These are phyloP conservation scores for Cotesia glomerata DNA, from an alignment of 1,140 invertebrate genomes.

Conservation along the genomic window DNA sequence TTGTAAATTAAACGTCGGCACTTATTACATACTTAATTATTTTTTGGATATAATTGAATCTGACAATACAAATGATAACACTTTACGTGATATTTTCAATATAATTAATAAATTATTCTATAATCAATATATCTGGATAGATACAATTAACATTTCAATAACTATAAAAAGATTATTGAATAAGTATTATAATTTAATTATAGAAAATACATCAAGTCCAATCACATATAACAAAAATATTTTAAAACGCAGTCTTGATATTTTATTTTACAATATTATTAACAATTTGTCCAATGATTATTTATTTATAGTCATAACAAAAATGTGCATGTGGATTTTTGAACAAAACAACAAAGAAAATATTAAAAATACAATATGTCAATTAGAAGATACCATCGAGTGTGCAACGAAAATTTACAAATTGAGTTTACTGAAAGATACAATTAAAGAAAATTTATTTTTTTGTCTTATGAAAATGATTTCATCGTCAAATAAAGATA, in stretches of 20 bases:
- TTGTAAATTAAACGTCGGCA: neutral
- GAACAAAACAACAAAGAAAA: slow-evolving; percentile 35
- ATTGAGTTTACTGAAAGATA: slow-evolving; percentile 52
- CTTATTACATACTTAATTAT: slow-evolving; percentile 4
- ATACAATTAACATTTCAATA: slow-evolving; percentile 49
- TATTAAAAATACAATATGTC: slow-evolving; percentile 54
- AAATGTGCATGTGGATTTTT: slow-evolving; percentile 53
- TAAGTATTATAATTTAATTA: slow-evolving; percentile 59
- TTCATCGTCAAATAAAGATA: slow-evolving; percentile 53
- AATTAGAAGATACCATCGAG: slow-evolving; percentile 62
- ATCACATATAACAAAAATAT: slow-evolving; percentile 26
- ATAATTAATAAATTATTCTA: slow-evolving; percentile 60
- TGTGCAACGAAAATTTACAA: slow-evolving; percentile 61
- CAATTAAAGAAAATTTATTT: slow-evolving; percentile 58
- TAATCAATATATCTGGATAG: slow-evolving; percentile 60
- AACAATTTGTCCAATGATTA: slow-evolving; percentile 55
- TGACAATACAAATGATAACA: slow-evolving; percentile 20
- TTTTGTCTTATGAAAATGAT: slow-evolving; percentile 61
- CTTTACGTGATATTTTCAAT: slow-evolving; percentile 45
- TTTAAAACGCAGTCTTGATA: slow-evolving; percentile 50
- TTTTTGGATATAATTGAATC: slow-evolving; percentile 45
- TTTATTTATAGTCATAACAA: slow-evolving; percentile 52
- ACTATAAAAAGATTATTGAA: slow-evolving; percentile 59
- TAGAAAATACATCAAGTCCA: slow-evolving; percentile 22
- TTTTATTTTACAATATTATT: slow-evolving; percentile 58